These are phyloP conservation scores for Caenorhabditis brenneri DNA, from an alignment of 1,140 invertebrate species.

Conservation along the genomic window DNA sequence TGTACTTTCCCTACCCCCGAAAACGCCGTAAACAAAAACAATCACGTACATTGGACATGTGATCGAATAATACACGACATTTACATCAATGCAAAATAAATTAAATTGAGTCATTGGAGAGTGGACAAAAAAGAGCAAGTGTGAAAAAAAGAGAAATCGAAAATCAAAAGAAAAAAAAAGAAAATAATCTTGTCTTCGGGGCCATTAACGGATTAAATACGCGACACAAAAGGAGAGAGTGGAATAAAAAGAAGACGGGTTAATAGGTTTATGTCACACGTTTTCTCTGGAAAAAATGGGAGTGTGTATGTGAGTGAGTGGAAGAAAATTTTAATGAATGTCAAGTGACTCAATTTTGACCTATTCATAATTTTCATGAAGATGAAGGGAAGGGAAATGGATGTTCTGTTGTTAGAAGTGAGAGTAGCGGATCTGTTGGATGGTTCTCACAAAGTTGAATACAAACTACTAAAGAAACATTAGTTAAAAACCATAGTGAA, in stretches of 20 bases:
- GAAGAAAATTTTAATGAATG: not conserved
- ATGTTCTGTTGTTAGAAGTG: no score
- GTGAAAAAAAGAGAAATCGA: not conserved
- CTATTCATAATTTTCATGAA: no score
- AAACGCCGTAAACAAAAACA: not conserved
- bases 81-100: not conserved
- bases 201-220: constrained; percentile 1
- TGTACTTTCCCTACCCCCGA: not conserved
- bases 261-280: not conserved
- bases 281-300: not conserved
- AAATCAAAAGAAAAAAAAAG: not conserved
- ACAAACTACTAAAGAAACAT: no score
- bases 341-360: no score
- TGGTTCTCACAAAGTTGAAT: no score
- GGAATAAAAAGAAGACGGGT: not conserved
- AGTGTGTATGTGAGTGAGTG: not conserved
- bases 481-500: no score
- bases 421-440: no score
- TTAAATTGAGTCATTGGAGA: not conserved
- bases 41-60: not conserved
- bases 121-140: not conserved
- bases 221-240: not conserved
- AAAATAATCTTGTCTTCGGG: not conserved
- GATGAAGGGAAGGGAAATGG: no score
- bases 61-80: not conserved